Base-by-base conservation (phyloP, 92 coral and sea anemone species). In the Epizoanthus ramosus region DNA sequence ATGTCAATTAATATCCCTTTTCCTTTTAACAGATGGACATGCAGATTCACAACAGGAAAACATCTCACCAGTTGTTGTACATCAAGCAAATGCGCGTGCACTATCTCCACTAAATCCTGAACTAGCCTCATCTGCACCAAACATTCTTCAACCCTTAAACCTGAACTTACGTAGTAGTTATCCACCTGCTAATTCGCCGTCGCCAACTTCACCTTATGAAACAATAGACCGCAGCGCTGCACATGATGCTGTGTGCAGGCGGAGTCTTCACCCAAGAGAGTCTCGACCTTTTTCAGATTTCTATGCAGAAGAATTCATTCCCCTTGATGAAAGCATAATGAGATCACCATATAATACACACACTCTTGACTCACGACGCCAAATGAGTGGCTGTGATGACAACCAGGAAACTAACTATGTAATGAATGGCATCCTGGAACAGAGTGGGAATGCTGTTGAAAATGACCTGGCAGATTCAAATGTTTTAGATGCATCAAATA, bases 211-310 rank as follows among this genome's bases (percentile, higher is more conserved):
- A 15, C 97, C 97, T 1, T 81, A 31, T 61, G 90, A 59, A 41
- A 76, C 54, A 25, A 64, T 28, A 14, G 79, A 84, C 73, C 83
- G 84, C 65, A 72, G 61, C 21, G 70, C 75, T 24, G 59, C 63
- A 3, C 75, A 79, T 35, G 65, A 75, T 75, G 84, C 18, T n/a
- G 35, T 79, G 18, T 68, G 87, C 59, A 83, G 95, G 37, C 76
- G 95, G 65, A 73, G 91, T 60, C 56, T 80, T 50, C 87, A 81
- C 8, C 80, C 90, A 21, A 60, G 91, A 16, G 92, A 89, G 24
- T 73, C 80, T 12, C 80, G 98, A 83, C 98, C 98, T n/a, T 89
- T 89, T 74, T 92, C 98, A 18, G 98, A 93, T 82, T 68, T 93
- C 31, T 93, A 86, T 72, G 79, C 88, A 8, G 92, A 85, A 19